Percentiles rank a stretch among this genome's conserved stretches.
Conservation (phyloP, 2,797 vertebrate species). For the Sebastes hubbsi region DNA sequence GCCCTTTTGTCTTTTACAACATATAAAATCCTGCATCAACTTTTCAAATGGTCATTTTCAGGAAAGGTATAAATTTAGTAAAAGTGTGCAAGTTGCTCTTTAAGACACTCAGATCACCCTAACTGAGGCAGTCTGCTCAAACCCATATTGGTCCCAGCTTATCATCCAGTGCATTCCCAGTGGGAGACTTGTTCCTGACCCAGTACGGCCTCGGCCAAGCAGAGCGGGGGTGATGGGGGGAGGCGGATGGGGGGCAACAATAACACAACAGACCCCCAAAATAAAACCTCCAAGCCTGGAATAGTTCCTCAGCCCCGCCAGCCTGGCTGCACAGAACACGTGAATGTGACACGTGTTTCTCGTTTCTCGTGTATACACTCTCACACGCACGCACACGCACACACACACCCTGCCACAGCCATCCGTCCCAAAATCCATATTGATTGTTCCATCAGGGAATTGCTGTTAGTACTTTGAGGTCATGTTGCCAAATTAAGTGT, state of each 20-base stretch:
- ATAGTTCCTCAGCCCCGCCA: constrained; percentile 63
- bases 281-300: constrained; percentile 69
- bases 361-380: constrained; percentile 22
- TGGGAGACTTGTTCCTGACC: not conserved
- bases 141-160: not conserved
- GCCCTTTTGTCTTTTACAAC: not conserved
- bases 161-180: constrained; percentile 22
- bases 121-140: not conserved
- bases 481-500: constrained; percentile 1
- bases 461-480: constrained; percentile 17
- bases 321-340: constrained; percentile 54
- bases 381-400: not conserved
- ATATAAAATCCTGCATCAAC: not conserved
- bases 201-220: constrained; percentile 20
- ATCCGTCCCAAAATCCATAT: constrained; percentile 47
- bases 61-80: not conserved
- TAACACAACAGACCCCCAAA: constrained; percentile 70
- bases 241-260: constrained; percentile 36
- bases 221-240: constrained; percentile 24
- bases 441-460: constrained; percentile 57
- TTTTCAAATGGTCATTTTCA: not conserved
- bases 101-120: not conserved
- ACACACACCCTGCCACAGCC: constrained; percentile 10
- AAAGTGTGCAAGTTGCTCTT: not conserved
- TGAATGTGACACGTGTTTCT: constrained; percentile 67